Evolutionary conservation across 37 sponge, comb jelly and placozoan genomes (phyloP).

Genomic region (Chondrilla cf. caribensis): DNA sequence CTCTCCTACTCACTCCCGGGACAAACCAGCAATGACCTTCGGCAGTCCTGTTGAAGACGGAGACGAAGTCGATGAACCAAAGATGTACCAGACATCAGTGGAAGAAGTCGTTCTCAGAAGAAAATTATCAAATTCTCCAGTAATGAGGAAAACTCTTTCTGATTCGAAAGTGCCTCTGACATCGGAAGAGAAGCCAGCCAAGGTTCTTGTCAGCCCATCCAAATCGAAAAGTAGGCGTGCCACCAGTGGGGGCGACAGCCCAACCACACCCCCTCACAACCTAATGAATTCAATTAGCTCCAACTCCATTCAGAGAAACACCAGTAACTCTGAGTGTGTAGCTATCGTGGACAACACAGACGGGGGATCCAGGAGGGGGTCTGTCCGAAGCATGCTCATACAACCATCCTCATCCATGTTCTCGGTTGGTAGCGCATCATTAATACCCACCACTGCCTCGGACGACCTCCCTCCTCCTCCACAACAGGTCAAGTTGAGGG

Average conservation of each 20-base stretch:
- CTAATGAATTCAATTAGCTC: neutral
- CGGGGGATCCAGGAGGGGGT: neutral
- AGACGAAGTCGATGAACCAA: neutral
- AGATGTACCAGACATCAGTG: constrained; percentile 1
- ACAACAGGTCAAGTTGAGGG: neutral
- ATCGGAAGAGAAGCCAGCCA: neutral
- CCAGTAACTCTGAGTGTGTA: neutral
- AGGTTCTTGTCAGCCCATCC: neutral
- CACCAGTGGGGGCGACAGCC: too few relatives aligned
- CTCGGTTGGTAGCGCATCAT: neutral
- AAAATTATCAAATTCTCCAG: neutral
- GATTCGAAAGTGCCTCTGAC: too few relatives aligned
- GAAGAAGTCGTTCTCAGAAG: constrained; percentile 2
- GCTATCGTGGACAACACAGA: neutral
- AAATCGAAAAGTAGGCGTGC: neutral
- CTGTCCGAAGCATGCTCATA: constrained; percentile 13
- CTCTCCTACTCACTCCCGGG: neutral
- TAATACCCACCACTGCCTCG: too few relatives aligned
- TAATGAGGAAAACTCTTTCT: neutral
- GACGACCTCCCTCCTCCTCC: neutral
- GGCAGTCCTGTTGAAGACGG: neutral
- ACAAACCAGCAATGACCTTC: neutral
- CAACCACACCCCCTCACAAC: neutral
- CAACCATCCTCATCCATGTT: constrained; percentile 1
- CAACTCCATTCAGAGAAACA: neutral